Conservation (phyloP, 2,888 invertebrate genomes). For the Acrocera orbiculus region DNA sequence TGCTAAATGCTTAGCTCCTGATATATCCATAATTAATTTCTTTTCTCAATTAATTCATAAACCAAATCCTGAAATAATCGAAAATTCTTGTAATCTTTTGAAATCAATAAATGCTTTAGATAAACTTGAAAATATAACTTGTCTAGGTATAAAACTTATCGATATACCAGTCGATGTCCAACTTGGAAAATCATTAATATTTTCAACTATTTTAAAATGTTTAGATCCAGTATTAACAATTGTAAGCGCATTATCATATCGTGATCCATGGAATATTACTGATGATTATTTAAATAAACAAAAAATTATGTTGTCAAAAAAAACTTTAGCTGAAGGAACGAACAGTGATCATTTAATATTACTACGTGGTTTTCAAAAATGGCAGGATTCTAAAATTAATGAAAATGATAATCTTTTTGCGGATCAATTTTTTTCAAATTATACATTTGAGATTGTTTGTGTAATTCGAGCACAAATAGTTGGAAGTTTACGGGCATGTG, state of each 20-base stretch:
- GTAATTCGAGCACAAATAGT: constrained; percentile 69
- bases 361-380: constrained; percentile 56
- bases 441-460: constrained; percentile 79
- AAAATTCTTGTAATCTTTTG: constrained; percentile 47
- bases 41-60: constrained; percentile 71
- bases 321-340: constrained; percentile 53
- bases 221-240: constrained; percentile 84
- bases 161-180: constrained; percentile 85
- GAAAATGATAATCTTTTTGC: constrained; percentile 47
- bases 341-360: constrained; percentile 83
- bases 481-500: constrained; percentile 53
- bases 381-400: constrained; percentile 30
- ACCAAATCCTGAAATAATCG: constrained; percentile 57
- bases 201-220: constrained; percentile 78
- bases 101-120: constrained; percentile 75
- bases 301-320: constrained; percentile 44
- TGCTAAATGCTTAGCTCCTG: constrained; percentile 61
- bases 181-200: constrained; percentile 79
- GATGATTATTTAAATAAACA: constrained; percentile 40
- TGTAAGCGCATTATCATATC: constrained; percentile 61
- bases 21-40: constrained; percentile 65
- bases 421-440: constrained; percentile 55
- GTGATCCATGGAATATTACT: constrained; percentile 66
- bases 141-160: constrained; percentile 73
- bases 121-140: constrained; percentile 70